phyloP scores from a whole-genome alignment of 2,888 invertebrate genomes.

The Amiota minor region DNA sequence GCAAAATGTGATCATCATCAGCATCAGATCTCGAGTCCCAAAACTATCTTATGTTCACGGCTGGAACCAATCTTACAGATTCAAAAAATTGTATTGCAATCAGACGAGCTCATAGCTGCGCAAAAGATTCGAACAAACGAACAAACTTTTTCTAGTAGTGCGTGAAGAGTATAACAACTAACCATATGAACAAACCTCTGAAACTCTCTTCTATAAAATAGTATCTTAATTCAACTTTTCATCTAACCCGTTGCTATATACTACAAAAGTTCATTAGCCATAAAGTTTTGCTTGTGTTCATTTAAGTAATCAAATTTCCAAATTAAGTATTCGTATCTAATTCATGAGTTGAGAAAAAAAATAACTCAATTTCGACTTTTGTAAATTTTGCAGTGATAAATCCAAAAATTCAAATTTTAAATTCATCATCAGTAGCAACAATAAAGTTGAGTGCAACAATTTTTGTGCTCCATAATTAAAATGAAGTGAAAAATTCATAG shows the following conservation, averaged over 20 bases:
- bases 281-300: conserved; percentile 54
- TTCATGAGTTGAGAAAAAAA: conserved; percentile 59
- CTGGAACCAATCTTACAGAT: no score
- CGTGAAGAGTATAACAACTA: no score
- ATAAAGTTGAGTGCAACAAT: conserved; percentile 53
- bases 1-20: no score
- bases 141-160: no score
- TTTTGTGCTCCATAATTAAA: conserved; percentile 58
- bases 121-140: no score
- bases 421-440: conserved; percentile 60
- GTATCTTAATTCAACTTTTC: background rate
- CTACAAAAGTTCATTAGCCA: conserved; percentile 25
- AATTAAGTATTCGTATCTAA: conserved; percentile 20
- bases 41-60: no score
- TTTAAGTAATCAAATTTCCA: conserved; percentile 64
- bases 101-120: no score
- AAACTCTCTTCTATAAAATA: background rate
- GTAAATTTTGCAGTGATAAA: conserved; percentile 9
- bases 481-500: conserved; percentile 49
- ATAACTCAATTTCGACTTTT: conserved; percentile 44
- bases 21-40: no score
- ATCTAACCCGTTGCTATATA: background rate
- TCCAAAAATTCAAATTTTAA: conserved; percentile 64
- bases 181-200: no score
- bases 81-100: no score